Evolutionary conservation across 2,888 invertebrate genomes (phyloP), one percentile per base, ranked within the genome.

Genomic region (Acrocyrtus sp.): DNA sequence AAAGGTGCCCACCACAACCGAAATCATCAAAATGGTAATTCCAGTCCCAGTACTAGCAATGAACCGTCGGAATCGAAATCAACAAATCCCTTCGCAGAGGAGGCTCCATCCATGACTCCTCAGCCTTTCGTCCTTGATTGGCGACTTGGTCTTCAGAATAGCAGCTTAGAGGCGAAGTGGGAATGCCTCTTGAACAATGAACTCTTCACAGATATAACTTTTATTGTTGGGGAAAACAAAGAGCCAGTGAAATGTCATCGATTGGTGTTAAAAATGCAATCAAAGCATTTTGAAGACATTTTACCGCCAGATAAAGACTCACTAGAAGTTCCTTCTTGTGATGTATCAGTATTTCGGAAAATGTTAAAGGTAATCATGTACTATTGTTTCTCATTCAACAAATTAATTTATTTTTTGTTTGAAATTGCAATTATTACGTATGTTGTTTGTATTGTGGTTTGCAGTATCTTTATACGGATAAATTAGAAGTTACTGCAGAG

Each of bases 401-500:
- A n/a, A n/a, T n/a, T n/a, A 10, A 45, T 45, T 45, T n/a, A 5
- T 45, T 45, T 15, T 10, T 6, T n/a, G n/a, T 45, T n/a, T 45
- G n/a, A 45, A 45, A 45, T 45, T 4, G n/a, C 4, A 45, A 10
- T n/a, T 45, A 45, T 45, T 15, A 45, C n/a, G n/a, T n/a, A n/a
- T n/a, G n/a, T n/a, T n/a, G n/a, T n/a, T 19, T 6, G 12, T 22
- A 4, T 41, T 54, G 15, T 54, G 26, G 4, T n/a, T 22, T 45
- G 3, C 17, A 63, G 63, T 63, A 63, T 24, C 45, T 63, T 19
- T 63, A 63, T 27, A 63, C 63, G 21, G 63, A 63, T 27, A 53
- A 63, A 22, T 17, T 63, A n/a, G 63, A 63, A 2, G 8, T 63
- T n/a, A 24, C 26, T 6, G 19, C 53, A 5, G 63, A 43, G 27